phyloP scores from a whole-genome alignment of 2,888 invertebrate species.

The Phortica okadai region DNA sequence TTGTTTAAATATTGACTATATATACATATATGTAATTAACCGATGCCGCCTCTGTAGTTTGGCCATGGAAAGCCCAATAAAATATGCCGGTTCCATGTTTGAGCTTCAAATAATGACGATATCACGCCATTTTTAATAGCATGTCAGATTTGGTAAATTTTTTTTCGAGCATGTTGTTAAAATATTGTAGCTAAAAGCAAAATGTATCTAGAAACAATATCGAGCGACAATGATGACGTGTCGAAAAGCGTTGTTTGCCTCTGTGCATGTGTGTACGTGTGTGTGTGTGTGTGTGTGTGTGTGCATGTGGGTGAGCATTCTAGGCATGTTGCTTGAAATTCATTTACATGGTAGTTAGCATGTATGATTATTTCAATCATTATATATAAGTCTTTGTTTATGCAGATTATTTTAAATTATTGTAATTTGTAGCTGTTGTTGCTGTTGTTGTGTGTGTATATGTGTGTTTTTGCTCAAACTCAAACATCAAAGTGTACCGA shows the following conservation, averaged over 20 bases:
- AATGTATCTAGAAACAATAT: slow-evolving; percentile 5
- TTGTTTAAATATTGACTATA: no score
- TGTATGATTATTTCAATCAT: slow-evolving; percentile 34
- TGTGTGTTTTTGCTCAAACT: not conserved
- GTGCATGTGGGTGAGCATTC: slow-evolving; percentile 38
- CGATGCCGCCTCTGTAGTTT: no score
- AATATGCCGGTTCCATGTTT: not conserved
- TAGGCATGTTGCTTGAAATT: slow-evolving; percentile 59
- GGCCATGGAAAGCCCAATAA: not conserved
- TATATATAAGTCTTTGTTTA: not conserved
- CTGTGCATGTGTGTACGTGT: not conserved
- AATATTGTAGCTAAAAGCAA: not conserved
- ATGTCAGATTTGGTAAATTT: slow-evolving; percentile 35
- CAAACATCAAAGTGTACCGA: not conserved
- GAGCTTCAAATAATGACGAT: slow-evolving; percentile 44
- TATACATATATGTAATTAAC: no score
- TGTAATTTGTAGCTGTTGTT: not conserved
- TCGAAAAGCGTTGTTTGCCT: slow-evolving; percentile 52
- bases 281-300: not conserved
- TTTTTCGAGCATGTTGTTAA: slow-evolving; percentile 15
- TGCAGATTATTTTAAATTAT: not conserved
- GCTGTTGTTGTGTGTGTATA: not conserved
- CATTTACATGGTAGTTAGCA: slow-evolving; percentile 63
- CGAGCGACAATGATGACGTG: slow-evolving; percentile 49
- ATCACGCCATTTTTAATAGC: slow-evolving; percentile 59